Evolutionary conservation across 2,113 vertebrate genomes (phyloP).

Genomic region (Turnix velox): DNA sequence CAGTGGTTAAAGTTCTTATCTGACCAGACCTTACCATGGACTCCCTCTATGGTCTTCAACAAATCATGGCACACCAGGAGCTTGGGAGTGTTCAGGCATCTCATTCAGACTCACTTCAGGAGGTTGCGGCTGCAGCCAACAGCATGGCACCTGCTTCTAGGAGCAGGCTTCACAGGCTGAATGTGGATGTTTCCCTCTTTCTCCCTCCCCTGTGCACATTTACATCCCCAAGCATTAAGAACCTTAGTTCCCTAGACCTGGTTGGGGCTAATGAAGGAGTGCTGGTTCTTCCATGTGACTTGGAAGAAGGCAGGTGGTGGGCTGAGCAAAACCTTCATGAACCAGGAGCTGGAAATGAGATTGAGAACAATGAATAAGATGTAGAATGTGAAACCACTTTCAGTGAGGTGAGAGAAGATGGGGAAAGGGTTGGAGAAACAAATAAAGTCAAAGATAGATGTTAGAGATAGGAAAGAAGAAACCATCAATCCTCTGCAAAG

Average conservation of each 20-base stretch:
- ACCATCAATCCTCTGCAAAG: background rate
- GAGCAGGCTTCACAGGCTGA: background rate
- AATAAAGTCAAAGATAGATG: background rate
- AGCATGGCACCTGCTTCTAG: background rate
- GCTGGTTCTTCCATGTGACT: background rate
- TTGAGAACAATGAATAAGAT: background rate
- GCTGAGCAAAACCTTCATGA: background rate
- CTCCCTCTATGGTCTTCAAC: background rate
- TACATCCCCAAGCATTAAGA: background rate
- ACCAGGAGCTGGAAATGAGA: background rate
- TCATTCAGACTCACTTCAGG: background rate
- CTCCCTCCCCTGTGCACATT: background rate
- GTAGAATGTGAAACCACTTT: background rate
- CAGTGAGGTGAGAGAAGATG: background rate
- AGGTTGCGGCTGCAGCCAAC: background rate
- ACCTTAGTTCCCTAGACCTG: background rate
- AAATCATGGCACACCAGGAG: background rate
- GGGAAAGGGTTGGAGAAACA: background rate
- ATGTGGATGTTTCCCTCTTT: background rate
- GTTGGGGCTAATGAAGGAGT: background rate
- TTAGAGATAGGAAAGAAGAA: background rate
- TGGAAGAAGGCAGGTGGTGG: background rate
- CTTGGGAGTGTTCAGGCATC: too few species aligned
- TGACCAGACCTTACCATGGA: background rate
- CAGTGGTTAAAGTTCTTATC: background rate